These are phyloP conservation scores for Tylochromis polylepis DNA, from an alignment of 2,113 vertebrate genomes.

Conservation along the genomic window DNA sequence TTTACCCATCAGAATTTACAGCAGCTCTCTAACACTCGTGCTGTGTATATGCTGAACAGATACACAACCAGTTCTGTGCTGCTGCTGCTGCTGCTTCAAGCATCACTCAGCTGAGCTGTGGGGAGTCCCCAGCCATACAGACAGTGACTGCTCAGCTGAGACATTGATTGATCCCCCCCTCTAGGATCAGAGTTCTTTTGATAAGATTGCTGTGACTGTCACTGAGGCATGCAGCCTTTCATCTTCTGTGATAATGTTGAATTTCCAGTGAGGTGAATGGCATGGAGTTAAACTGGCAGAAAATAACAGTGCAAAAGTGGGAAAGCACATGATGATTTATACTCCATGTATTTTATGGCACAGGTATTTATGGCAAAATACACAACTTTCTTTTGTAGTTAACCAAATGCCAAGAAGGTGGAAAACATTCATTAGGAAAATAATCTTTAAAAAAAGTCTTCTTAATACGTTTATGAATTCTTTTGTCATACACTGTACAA, in stretches of 20 bases:
- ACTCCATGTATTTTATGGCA: not conserved
- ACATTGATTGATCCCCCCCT: not conserved
- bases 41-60: not conserved
- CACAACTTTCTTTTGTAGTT: not conserved
- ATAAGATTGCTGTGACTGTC: not conserved
- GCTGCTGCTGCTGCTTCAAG: not conserved
- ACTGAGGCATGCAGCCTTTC: not conserved
- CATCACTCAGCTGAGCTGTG: not conserved
- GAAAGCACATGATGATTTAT: not conserved
- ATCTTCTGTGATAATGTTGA: not conserved
- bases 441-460: not conserved
- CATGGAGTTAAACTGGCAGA: not conserved
- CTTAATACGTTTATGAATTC: not conserved
- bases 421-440: not conserved
- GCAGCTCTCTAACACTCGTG: not conserved
- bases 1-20: not conserved
- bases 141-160: slow-evolving; percentile 1
- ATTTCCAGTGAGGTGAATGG: not conserved
- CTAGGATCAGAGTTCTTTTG: not conserved
- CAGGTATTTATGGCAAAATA: not conserved
- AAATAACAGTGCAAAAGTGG: not conserved
- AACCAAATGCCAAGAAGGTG: not conserved
- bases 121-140: not conserved
- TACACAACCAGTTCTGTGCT: not conserved
- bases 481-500: not conserved